Evolutionary conservation across 2,888 invertebrate species (phyloP), one percentile per base, ranked within the genome.

Genomic region (Calameuta idolon): DNA sequence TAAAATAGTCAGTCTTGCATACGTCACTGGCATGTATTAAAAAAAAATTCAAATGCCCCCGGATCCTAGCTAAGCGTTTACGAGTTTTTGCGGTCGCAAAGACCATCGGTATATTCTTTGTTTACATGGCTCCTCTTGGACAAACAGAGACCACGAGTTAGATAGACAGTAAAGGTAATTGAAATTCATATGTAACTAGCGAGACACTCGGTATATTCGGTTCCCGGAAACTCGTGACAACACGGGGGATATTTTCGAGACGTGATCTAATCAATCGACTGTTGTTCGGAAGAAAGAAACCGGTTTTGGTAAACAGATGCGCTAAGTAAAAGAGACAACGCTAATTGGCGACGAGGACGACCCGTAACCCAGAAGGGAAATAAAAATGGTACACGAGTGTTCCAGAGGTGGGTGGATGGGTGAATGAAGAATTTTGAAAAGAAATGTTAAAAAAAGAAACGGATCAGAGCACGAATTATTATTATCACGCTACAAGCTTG

Each of bases 191-290:
- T 55, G 55, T 55, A 55, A 55, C 55, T 23, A 55, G 23, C 55
- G 55, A 55, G 55, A 55, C 9, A 55, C 23, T 23, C 5, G 9
- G 55, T 23, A 55, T 55, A 55, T 55, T 55, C 9, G 55, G 55
- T 55, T 55, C 55, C 55, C 9, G 55, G 55, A 55, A 55, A 55
- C 23, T 23, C 23, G 31, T 34, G 71, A 71, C 71, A 31, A 71
- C 71, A 71, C 71, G 12, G 35, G 71, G 12, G 71, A 34, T 71
- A 71, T 31, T 71, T 71, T 33, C 71, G 71, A 71, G 71, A 75
- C 75, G 79, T 85, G 86, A 87, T 81, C 83, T 83, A 87, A 87
- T 75, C 82, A 79, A 77, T 75, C 35, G 76, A 75, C 74, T 76
- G 77, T 77, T 80, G 55, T 80, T 84, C 78, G 79, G 33, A 30